Evolutionary conservation across 2,888 invertebrate genomes (phyloP).

Genomic region (Melieria picta): DNA sequence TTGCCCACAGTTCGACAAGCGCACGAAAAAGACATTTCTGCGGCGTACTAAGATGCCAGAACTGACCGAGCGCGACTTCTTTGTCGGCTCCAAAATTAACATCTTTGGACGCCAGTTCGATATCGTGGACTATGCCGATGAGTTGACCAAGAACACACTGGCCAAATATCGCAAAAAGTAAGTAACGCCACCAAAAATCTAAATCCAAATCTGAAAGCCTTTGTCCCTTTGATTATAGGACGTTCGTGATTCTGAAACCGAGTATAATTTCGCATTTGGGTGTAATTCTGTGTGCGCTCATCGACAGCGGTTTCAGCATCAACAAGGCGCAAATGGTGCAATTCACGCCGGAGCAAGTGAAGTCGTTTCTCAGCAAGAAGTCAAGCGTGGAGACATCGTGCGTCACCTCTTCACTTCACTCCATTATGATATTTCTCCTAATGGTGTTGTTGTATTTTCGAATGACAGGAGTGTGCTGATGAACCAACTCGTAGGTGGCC

Average conservation of each 20-base stretch:
- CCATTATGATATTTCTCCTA: no score
- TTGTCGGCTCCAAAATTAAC: conserved; percentile 77
- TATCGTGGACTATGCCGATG: conserved; percentile 79
- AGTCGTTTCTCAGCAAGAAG: conserved; percentile 72
- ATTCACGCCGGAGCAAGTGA: conserved; percentile 73
- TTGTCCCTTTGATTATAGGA: conserved; percentile 66
- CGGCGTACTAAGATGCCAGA: conserved; percentile 76
- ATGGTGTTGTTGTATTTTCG: neutral
- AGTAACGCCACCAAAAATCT: conserved; percentile 43
- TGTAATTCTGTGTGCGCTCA: conserved; percentile 76
- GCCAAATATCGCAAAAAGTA: conserved; percentile 75
- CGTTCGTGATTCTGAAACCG: conserved; percentile 83
- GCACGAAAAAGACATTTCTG: conserved; percentile 72
- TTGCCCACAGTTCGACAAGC: conserved; percentile 70
- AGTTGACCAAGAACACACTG: conserved; percentile 69
- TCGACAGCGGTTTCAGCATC: conserved; percentile 71
- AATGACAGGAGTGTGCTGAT: conserved; percentile 50
- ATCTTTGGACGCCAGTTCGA: conserved; percentile 80
- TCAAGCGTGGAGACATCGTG: conserved; percentile 73
- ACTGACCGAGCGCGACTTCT: conserved; percentile 74
- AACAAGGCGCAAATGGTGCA: conserved; percentile 78
- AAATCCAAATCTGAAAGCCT: neutral
- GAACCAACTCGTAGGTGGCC: conserved; percentile 56
- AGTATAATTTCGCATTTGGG: conserved; percentile 76
- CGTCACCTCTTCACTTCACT: conserved; percentile 55